These are phyloP conservation scores for Phalacrocorax carbo DNA, from an alignment of 2,113 vertebrate species.

Conservation along the genomic window DNA sequence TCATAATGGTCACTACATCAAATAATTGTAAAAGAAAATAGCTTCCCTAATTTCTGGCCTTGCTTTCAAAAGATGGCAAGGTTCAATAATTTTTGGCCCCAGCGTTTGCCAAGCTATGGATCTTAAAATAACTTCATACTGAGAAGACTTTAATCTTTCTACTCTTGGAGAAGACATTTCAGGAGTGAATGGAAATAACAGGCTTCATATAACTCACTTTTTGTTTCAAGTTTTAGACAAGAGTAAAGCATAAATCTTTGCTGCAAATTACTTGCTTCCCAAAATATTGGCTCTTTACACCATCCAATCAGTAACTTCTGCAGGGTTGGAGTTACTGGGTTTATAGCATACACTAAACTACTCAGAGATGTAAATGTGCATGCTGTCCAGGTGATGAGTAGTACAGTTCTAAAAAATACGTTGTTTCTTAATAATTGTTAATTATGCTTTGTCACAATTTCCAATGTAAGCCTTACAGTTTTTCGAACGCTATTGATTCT, in stretches of 20 bases:
- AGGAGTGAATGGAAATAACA: neutral
- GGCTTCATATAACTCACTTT: accelerated
- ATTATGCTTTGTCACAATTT: neutral
- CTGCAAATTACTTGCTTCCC: neutral
- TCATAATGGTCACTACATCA: neutral
- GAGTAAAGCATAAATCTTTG: neutral
- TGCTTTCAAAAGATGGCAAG: neutral
- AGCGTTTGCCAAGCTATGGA: neutral
- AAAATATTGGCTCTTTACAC: neutral
- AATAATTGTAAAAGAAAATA: neutral
- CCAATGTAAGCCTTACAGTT: neutral
- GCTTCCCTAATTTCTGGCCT: neutral
- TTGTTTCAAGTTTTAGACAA: neutral
- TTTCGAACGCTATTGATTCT: neutral
- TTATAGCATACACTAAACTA: neutral
- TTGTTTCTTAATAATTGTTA: neutral
- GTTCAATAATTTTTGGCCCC: neutral
- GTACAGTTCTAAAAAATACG: neutral
- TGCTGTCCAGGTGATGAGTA: neutral
- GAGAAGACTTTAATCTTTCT: neutral
- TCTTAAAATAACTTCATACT: neutral
- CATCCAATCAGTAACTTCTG: neutral
- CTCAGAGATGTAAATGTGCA: neutral
- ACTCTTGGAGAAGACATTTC: neutral
- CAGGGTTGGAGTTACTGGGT: neutral